Percentiles rank a stretch among this genome's conserved stretches.
Conservation (phyloP, 2,888 invertebrate species). For the Tuberolachnus salignus region DNA sequence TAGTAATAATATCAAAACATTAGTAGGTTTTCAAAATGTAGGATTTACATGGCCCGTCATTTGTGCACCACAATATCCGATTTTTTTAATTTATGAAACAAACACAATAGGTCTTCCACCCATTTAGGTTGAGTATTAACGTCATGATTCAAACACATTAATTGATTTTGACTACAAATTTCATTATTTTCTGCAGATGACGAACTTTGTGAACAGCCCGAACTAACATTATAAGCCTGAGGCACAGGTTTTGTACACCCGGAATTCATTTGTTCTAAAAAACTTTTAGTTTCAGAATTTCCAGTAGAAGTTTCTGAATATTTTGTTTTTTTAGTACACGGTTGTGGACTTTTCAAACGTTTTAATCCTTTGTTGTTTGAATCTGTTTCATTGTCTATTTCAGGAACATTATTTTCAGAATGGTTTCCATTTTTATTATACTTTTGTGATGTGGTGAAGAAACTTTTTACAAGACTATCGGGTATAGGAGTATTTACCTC, state of each 20-base stretch:
- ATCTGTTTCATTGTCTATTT: constrained; percentile 6
- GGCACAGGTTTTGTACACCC: constrained; percentile 19
- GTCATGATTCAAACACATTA: constrained; percentile 32
- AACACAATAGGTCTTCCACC: constrained; percentile 37
- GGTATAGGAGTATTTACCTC: constrained; percentile 45
- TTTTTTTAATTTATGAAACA: constrained; percentile 24
- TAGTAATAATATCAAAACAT: too few relatives aligned
- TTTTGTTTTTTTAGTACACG: constrained; percentile 23
- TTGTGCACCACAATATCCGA: background rate
- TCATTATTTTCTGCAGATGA: constrained; percentile 28
- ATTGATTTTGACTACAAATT: constrained; percentile 29
- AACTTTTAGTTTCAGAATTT: constrained; percentile 19
- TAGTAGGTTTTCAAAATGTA: too few relatives aligned
- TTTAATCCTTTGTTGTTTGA: constrained; percentile 10
- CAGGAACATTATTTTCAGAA: background rate
- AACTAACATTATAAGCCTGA: constrained; percentile 11
- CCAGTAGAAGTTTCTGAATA: background rate
- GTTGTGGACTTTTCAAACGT: constrained; percentile 15
- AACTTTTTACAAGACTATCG: constrained; percentile 34
- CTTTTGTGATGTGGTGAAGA: constrained; percentile 36
- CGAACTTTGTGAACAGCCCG: background rate
- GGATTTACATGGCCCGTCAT: too few relatives aligned
- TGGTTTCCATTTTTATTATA: background rate
- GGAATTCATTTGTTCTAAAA: constrained; percentile 14
- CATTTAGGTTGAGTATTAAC: constrained; percentile 19